These are phyloP conservation scores for Pachycephala philippinensis DNA, from an alignment of 2,113 vertebrate genomes.

Conservation along the genomic window DNA sequence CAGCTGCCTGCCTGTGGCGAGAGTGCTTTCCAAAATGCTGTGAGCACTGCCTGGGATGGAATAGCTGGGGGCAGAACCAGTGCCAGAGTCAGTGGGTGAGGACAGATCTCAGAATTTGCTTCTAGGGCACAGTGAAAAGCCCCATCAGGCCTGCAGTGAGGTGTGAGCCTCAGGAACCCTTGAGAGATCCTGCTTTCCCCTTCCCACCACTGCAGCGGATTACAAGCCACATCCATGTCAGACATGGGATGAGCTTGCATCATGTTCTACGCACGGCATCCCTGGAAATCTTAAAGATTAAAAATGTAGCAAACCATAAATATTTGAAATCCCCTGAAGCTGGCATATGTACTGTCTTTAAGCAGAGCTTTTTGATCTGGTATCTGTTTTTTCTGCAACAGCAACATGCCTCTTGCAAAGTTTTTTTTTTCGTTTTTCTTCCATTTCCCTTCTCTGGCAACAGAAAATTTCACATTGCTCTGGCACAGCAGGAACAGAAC, in stretches of 20 bases:
- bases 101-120: background rate
- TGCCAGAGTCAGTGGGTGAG: background rate
- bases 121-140: background rate
- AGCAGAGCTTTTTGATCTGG: conserved; percentile 74
- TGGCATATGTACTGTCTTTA: conserved; percentile 73
- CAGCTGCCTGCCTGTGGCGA: background rate
- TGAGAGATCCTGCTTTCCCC: background rate
- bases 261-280: conserved; percentile 13
- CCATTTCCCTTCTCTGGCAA: background rate
- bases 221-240: background rate
- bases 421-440: background rate
- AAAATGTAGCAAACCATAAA: conserved; percentile 79
- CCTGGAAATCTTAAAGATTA: conserved; percentile 69
- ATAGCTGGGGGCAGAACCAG: background rate
- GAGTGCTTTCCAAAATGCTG: accelerated
- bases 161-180: background rate
- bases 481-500: background rate
- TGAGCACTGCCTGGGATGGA: background rate
- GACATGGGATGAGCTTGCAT: background rate
- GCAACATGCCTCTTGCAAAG: background rate
- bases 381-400: conserved; percentile 60
- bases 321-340: conserved; percentile 78
- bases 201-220: background rate
- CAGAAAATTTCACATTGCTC: background rate
- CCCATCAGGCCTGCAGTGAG: background rate